These are phyloP conservation scores for Piprites chloris DNA, from an alignment of 2,113 vertebrate species.

Conservation along the genomic window DNA sequence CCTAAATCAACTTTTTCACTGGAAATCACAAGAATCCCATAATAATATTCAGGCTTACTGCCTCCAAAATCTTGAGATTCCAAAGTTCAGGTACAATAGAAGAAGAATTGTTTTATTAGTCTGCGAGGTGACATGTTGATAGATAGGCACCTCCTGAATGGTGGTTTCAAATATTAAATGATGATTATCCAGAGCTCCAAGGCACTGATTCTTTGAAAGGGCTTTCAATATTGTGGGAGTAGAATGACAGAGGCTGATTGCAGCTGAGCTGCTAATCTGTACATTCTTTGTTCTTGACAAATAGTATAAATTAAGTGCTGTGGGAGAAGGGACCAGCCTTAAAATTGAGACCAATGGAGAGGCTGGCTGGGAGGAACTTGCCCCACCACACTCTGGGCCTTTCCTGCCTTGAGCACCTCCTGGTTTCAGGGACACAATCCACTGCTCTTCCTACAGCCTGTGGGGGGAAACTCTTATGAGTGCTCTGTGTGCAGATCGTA, in stretches of 20 bases:
- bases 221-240: constrained; percentile 5
- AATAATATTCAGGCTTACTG: background rate
- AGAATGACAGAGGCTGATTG: background rate
- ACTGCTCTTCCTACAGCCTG: background rate
- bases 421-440: background rate
- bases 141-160: background rate
- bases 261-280: background rate
- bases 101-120: background rate
- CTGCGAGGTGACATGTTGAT: background rate
- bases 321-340: background rate
- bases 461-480: no score
- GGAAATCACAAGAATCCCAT: background rate
- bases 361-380: background rate
- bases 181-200: constrained; percentile 2
- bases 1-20: background rate
- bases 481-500: background rate
- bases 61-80: background rate
- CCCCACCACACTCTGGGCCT: background rate
- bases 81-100: background rate
- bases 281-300: background rate
- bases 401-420: background rate
- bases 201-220: constrained; percentile 19
- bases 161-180: constrained; percentile 16
- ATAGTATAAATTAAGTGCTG: background rate
- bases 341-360: background rate